Evolutionary conservation across 2,888 invertebrate genomes (phyloP).

Genomic region (Hemaris fuciformis): DNA sequence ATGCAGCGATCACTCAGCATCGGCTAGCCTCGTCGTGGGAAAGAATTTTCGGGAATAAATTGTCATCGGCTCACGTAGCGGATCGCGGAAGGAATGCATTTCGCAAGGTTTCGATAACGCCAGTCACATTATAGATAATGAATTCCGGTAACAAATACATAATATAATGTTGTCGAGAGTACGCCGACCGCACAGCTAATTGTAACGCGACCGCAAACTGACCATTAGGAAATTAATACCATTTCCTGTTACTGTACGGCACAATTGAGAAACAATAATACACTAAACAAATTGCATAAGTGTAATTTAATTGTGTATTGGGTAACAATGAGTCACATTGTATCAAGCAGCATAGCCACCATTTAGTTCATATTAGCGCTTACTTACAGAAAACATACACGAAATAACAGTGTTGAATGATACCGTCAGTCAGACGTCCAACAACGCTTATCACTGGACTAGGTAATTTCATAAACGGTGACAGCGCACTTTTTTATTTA

Average conservation of each 20-base stretch:
- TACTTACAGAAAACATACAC: too few species aligned
- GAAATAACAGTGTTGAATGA: too few species aligned
- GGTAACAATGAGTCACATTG: neutral
- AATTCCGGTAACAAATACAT: conserved; percentile 22
- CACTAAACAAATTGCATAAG: neutral
- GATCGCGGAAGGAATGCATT: neutral
- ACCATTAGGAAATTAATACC: neutral
- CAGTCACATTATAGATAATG: conserved; percentile 23
- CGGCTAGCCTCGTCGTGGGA: neutral
- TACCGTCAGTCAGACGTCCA: too few species aligned
- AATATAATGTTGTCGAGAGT: neutral
- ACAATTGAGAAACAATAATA: neutral
- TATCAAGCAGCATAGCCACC: too few species aligned
- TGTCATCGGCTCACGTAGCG: neutral
- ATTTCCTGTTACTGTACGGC: conserved; percentile 6
- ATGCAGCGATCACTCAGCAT: neutral
- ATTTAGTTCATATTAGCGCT: too few species aligned
- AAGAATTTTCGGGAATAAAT: conserved; percentile 8
- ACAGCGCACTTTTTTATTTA: too few species aligned
- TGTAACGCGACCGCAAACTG: conserved; percentile 21
- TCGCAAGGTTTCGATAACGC: conserved; percentile 29
- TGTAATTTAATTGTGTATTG: neutral
- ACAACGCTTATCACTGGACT: too few species aligned
- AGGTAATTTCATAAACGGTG: too few species aligned
- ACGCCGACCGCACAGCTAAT: conserved; percentile 16